Percentiles rank a stretch among this genome's conserved stretches.
These are phyloP conservation scores for Ischnus inquisitorius DNA, from an alignment of 2,888 invertebrate species.

Conservation along the genomic window DNA sequence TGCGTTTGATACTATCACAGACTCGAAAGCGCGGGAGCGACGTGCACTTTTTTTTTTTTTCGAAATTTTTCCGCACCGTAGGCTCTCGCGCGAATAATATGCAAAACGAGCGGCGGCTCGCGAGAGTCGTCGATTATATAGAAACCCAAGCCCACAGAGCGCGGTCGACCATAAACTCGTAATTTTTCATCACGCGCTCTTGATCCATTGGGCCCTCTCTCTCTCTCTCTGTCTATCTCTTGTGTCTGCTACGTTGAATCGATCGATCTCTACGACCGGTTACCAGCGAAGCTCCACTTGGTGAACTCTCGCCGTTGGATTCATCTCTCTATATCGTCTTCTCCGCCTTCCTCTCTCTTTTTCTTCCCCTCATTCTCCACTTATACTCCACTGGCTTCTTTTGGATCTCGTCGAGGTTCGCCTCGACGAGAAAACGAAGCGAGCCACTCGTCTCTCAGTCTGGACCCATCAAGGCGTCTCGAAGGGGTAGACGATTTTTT, in stretches of 20 bases:
- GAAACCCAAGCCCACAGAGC: slow-evolving; percentile 10
- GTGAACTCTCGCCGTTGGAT: neutral
- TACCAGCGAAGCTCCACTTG: slow-evolving; percentile 1
- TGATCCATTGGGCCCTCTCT: slow-evolving; percentile 47
- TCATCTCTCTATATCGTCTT: slow-evolving; percentile 24
- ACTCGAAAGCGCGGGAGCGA: neutral
- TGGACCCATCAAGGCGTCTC: slow-evolving; percentile 44
- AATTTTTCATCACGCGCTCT: slow-evolving; percentile 58
- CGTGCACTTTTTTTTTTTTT: neutral
- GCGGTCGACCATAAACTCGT: slow-evolving; percentile 24
- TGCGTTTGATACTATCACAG: neutral
- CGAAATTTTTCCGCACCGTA: neutral
- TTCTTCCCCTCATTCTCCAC: slow-evolving; percentile 22
- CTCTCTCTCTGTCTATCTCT: neutral
- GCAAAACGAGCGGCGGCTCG: neutral
- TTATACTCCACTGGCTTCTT: slow-evolving; percentile 41
- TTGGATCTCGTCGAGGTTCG: slow-evolving; percentile 39
- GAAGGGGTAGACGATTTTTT: slow-evolving; percentile 48
- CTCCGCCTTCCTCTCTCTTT: slow-evolving; percentile 7
- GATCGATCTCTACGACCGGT: slow-evolving; percentile 31
- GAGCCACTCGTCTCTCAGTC: slow-evolving; percentile 44
- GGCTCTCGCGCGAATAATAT: slow-evolving; percentile 9
- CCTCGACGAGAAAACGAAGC: slow-evolving; percentile 43
- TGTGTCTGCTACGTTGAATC: slow-evolving; percentile 11
- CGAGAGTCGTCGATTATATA: slow-evolving; percentile 22